Evolutionary conservation across 2,113 vertebrate species (phyloP), one percentile per base, ranked within the genome.

Genomic region (Daboia siamensis): DNA sequence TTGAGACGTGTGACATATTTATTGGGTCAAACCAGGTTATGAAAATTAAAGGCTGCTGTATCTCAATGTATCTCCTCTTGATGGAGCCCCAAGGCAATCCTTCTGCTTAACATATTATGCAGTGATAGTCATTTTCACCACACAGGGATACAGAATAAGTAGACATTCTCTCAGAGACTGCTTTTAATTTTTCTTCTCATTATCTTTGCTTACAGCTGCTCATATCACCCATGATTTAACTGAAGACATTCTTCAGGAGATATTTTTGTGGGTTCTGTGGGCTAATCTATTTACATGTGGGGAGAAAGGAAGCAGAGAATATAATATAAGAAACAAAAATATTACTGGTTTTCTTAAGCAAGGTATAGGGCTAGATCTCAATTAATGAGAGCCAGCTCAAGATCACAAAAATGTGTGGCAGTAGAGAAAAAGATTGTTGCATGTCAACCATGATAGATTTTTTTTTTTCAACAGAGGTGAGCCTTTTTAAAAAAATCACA

Each of bases 171-270:
- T n/a, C 51, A 89, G 64, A 95, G 93, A 24, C 86, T 95, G 8
- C 87, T 95, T 88, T 90, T 95, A 92, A 96, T 95, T 94, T 92
- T 94, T 92, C 91, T 29, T 20, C n/a, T 90, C 93, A 93, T 95
- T 94, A 90, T 93, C 89, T 96, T 96, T 96, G 89, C 96, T 97
- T 97, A 93, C 95, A 98, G 97, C 96, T 95, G 95, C 96, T 92
- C 97, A 92, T 94, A 95, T 95, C 93, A 96, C 96, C 94, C 94
- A 80, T 84, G 96, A 98, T 93, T 96, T 98, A 94, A 97, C 97
- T 94, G 94, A 64, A 89, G 94, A 97, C 92, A 96, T 97, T 91
- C 95, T 98, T 26, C 92, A 46, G 21, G 90, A 95, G 91, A 95
- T 95, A 87, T 94, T 89, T 80, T 88, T 95, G 94, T 8, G 97